These are phyloP conservation scores for Petrolisthes cinctipes DNA, from an alignment of 2,888 invertebrate species.

Conservation along the genomic window DNA sequence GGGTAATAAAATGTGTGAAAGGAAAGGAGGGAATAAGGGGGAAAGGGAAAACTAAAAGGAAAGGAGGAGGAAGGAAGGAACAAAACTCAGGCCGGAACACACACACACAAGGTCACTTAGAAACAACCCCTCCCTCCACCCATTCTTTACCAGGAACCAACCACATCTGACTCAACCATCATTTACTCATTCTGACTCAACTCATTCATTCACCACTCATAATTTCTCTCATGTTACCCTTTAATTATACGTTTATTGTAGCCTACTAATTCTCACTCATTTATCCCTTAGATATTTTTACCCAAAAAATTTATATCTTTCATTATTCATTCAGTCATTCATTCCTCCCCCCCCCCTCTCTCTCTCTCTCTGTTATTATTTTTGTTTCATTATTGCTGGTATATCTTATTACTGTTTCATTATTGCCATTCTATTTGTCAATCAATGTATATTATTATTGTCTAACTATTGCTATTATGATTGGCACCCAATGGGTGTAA, in stretches of 20 bases:
- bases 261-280: background rate
- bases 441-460: too few species aligned
- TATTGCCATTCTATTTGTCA: too few species aligned
- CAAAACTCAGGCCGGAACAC: background rate
- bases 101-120: background rate
- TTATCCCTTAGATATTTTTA: background rate
- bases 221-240: background rate
- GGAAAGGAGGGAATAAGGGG: too few species aligned
- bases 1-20: background rate
- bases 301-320: background rate
- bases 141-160: background rate
- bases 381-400: too few species aligned
- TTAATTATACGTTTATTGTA: background rate
- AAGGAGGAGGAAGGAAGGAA: background rate
- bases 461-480: too few species aligned
- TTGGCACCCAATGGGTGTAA: too few species aligned
- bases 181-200: background rate
- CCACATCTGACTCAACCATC: background rate
- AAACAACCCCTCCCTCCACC: background rate
- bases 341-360: background rate
- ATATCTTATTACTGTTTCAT: too few species aligned
- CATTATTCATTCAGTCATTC: background rate
- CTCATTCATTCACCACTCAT: background rate
- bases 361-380: slow-evolving; percentile 23
- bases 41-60: too few species aligned